Evolutionary conservation across 2,113 vertebrate species (phyloP), one percentile per base, ranked within the genome.

Genomic region (Aspiorhynchus laticeps): DNA sequence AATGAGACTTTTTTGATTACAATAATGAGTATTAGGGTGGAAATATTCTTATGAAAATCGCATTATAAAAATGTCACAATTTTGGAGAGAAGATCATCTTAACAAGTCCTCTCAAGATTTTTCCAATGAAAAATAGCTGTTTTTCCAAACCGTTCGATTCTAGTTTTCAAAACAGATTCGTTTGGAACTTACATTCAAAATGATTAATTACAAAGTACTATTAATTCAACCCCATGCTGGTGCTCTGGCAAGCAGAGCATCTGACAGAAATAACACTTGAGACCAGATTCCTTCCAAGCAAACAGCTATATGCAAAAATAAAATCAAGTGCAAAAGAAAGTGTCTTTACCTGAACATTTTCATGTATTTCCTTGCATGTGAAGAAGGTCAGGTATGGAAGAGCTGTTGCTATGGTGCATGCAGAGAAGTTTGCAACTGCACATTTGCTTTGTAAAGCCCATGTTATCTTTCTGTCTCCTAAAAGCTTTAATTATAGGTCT

Each of bases 401-500:
- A 43, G 17, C 9, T 43, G 75, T 87, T 89, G 67, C 76, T 19
- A 84, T 87, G 82, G 82, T 36, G 63, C 86, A 48, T 26, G 75
- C 36, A n/a, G 15, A 24, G 38, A 63, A 67, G 19, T 73, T 71
- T 53, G 9, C 36, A 63, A 61, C 21, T 14, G 74, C 63, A 33
- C 26, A 51, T 71, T 71, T 71, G 65, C 81, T 83, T 69, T 41
- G 59, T 56, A 86, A 41, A 79, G 31, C 46, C 74, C 19, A 26
- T 12, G 33, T 81, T 81, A 84, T 81, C 76, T 11, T 26, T 61
- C 43, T 21, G 31, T 77, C 33, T 81, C 46, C 36, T 67, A 31
- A 87, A 84, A 87, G 36, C 33, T 83, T 83, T 85, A 82, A 86
- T 77, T 86, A 53, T 24, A 28, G 31, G 5, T 74, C 26, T 65